phyloP scores from a whole-genome alignment of 2,113 vertebrate species.

The Morone chrysops region DNA sequence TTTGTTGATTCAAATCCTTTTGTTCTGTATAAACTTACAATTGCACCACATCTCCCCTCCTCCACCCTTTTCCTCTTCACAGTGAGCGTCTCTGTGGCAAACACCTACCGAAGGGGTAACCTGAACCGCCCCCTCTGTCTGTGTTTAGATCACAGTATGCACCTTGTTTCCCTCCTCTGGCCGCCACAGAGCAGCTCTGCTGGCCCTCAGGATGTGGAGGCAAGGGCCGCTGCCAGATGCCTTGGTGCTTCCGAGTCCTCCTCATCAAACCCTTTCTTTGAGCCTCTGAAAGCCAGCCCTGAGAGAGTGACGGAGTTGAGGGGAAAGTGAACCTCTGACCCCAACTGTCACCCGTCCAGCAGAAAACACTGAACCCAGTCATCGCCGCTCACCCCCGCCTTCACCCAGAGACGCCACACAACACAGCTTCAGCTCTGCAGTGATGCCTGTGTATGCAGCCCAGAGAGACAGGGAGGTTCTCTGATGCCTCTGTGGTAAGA shows the following conservation, averaged over 20 bases:
- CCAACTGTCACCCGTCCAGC: constrained; percentile 70
- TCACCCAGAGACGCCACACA: constrained; percentile 28
- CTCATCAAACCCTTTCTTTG: constrained; percentile 68
- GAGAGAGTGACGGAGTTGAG: constrained; percentile 49
- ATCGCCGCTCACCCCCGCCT: constrained; percentile 20
- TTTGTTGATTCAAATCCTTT: constrained; percentile 49
- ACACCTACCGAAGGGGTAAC: constrained; percentile 67
- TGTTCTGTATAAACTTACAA: constrained; percentile 31
- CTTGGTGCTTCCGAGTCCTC: constrained; percentile 65
- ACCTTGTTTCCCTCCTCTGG: constrained; percentile 79
- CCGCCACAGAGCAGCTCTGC: constrained; percentile 68
- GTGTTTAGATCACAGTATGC: constrained; percentile 77
- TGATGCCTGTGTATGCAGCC: constrained; percentile 17
- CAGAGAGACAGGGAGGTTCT: constrained; percentile 16
- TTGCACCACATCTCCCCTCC: constrained; percentile 20
- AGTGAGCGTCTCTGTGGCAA: constrained; percentile 74
- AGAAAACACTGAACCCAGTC: constrained; percentile 72
- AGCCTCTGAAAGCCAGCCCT: constrained; percentile 53
- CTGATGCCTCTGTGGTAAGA: constrained; percentile 25
- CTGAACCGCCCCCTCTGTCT: constrained; percentile 51
- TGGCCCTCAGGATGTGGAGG: constrained; percentile 80
- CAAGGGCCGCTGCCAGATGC: constrained; percentile 71
- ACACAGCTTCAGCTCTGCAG: constrained; percentile 41
- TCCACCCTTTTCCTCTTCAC: constrained; percentile 56
- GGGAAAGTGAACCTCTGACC: constrained; percentile 71